These are phyloP conservation scores for Drosophila burlai DNA, from an alignment of 1,140 invertebrate genomes.

Conservation along the genomic window DNA sequence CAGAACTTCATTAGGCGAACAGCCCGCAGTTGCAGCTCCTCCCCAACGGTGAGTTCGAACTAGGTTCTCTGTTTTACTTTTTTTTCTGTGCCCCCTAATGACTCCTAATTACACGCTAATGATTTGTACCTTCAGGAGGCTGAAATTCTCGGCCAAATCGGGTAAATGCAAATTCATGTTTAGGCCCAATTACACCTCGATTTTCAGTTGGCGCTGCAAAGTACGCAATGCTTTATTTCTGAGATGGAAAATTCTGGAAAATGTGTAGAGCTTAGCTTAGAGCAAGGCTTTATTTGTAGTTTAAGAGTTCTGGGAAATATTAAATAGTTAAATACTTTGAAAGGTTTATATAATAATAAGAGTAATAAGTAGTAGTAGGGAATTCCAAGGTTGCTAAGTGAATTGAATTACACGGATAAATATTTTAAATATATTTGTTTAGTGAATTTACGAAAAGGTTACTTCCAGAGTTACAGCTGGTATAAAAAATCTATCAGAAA, in stretches of 20 bases:
- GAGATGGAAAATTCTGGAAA: neutral
- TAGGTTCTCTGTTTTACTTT: conserved; percentile 11
- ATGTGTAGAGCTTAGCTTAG: neutral
- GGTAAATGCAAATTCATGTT: conserved; percentile 5
- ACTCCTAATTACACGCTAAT: conserved; percentile 64
- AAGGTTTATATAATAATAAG: neutral
- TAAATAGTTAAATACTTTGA: neutral
- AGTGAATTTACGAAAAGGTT: too few species aligned
- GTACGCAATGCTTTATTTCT: conserved; percentile 29
- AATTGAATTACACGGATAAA: too few species aligned
- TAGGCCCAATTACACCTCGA: neutral
- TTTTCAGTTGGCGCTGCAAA: conserved; percentile 14
- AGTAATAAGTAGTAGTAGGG: neutral
- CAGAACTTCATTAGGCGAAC: conserved; percentile 83
- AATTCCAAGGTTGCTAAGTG: too few species aligned
- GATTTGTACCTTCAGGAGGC: conserved; percentile 44
- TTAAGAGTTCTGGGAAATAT: neutral
- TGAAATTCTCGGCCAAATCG: conserved; percentile 13
- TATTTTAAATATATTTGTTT: too few species aligned
- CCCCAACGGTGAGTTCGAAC: conserved; percentile 56
- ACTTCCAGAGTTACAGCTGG: too few species aligned
- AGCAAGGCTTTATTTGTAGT: neutral
- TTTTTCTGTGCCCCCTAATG: conserved; percentile 45
- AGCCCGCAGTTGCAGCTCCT: conserved; percentile 31
- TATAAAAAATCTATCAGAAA: neutral